phyloP scores from a whole-genome alignment of 2,888 invertebrate genomes.

The Caenorhabditis sulstoni region DNA sequence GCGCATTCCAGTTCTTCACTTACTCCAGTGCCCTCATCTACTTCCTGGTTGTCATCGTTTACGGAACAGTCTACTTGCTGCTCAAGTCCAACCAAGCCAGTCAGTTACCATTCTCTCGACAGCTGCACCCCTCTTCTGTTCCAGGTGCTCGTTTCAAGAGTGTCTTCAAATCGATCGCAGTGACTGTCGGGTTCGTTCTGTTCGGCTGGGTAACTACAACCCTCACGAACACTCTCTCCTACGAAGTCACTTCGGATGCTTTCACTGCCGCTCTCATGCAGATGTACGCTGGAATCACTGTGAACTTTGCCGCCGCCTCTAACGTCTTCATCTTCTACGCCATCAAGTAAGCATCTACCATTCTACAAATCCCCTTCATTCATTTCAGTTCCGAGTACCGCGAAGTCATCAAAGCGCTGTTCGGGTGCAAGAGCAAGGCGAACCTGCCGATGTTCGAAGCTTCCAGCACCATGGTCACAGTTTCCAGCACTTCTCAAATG shows the following conservation, averaged over 20 bases:
- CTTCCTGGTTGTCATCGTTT: constrained; percentile 44
- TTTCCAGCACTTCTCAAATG: constrained; percentile 25
- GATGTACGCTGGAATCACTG: constrained; percentile 67
- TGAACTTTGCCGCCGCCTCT: constrained; percentile 57
- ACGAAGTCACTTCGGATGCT: constrained; percentile 28
- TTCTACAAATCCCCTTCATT: not conserved
- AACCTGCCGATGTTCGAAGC: constrained; percentile 39
- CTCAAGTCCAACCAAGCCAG: constrained; percentile 48
- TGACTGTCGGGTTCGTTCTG: constrained; percentile 58
- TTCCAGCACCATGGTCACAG: constrained; percentile 43
- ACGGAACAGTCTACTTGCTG: constrained; percentile 43
- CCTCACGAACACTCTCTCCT: constrained; percentile 52
- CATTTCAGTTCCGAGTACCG: constrained; percentile 51
- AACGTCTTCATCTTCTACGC: constrained; percentile 63
- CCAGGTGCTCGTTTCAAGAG: constrained; percentile 58
- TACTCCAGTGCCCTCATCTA: constrained; percentile 57
- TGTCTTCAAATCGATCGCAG: constrained; percentile 59
- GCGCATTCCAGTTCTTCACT: constrained; percentile 54
- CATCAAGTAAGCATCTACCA: constrained; percentile 52
- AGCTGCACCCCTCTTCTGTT: not conserved
- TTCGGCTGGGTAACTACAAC: constrained; percentile 63
- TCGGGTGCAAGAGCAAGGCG: constrained; percentile 36
- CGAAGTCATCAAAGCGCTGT: constrained; percentile 44
- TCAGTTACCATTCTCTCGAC: not conserved
- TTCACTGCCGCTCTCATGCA: constrained; percentile 45